A percentile compares a stretch with the other conserved stretches of the same genome.
These are phyloP conservation scores for Raja brachyura DNA, from an alignment of 2,113 vertebrate genomes.

Conservation along the genomic window DNA sequence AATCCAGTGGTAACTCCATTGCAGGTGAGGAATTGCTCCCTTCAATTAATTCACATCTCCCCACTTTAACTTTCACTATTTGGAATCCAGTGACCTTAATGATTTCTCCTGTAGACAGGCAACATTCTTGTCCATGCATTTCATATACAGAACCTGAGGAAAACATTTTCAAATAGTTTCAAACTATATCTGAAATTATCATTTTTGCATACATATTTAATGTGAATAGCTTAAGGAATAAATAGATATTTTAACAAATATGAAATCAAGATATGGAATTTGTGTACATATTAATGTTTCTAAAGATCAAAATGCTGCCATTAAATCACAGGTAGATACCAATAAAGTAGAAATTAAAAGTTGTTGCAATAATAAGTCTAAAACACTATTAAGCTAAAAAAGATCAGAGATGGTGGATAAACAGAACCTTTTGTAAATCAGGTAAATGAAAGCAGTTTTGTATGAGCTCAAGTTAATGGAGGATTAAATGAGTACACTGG, in stretches of 20 bases:
- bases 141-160: slow-evolving; percentile 66
- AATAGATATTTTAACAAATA: not conserved
- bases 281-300: not conserved
- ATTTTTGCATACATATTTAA: not conserved
- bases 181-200: not conserved
- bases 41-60: slow-evolving; percentile 50
- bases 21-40: slow-evolving; percentile 44
- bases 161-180: slow-evolving; percentile 25
- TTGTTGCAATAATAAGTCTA: not conserved
- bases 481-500: too few relatives aligned
- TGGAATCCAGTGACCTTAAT: slow-evolving; percentile 70
- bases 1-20: slow-evolving; percentile 65
- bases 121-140: slow-evolving; percentile 68
- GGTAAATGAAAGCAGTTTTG: too few relatives aligned
- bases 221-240: not conserved
- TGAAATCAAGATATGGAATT: not conserved
- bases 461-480: too few relatives aligned
- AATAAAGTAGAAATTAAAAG: not conserved
- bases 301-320: not conserved
- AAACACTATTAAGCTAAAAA: too few relatives aligned
- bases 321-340: not conserved
- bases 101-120: slow-evolving; percentile 70
- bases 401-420: too few relatives aligned
- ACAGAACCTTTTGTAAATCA: too few relatives aligned
- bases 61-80: slow-evolving; percentile 66